Evolutionary conservation across 2,888 invertebrate species (phyloP), one percentile per base, ranked within the genome.

Genomic region (Cataglyphis cursor): DNA sequence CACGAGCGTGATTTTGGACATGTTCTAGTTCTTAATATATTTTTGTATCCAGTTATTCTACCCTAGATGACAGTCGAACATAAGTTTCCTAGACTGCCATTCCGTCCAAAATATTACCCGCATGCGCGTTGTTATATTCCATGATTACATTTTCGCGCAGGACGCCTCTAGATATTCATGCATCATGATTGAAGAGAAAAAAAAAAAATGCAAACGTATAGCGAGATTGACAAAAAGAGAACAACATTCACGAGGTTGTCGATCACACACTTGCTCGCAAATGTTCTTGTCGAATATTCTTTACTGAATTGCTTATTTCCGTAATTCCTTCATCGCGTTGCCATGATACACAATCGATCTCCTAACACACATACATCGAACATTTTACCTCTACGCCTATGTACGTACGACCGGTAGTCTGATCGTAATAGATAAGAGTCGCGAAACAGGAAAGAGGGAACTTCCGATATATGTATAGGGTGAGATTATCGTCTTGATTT

Each of bases 361-460:
- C 18, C 28, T 35, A 21, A 70, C 6, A 31, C 31, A 6, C 9
- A 54, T 31, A 21, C n/a, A 8, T 35, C 35, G 15, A 21, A 15
- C 38, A 72, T 57, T 35, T 24, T 6, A 72, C 59, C 59, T 57
- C 72, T 72, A 72, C 72, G 72, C 61, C 72, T 38, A 72, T 72
- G 72, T 21, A 38, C 24, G 70, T 21, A 35, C 35, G 61, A 72
- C 35, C 72, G 35, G 41, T 59, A 72, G 72, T 18, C 31, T 21
- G 9, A 15, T 73, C 62, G 28, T 74, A 41, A 74, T 72, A 62
- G 64, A 62, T 62, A 18, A 51, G 48, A 51, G 15, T 31, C 31
- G 62, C n/a, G n/a, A 31, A 28, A 21, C 15, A 62, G n/a, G 28
- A 44, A 38, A 44, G 24, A 24, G 62, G 41, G 28, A n/a, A 61